Evolutionary conservation across 1,140 invertebrate genomes (phyloP).

Genomic region (Aphelinus atriplicis): DNA sequence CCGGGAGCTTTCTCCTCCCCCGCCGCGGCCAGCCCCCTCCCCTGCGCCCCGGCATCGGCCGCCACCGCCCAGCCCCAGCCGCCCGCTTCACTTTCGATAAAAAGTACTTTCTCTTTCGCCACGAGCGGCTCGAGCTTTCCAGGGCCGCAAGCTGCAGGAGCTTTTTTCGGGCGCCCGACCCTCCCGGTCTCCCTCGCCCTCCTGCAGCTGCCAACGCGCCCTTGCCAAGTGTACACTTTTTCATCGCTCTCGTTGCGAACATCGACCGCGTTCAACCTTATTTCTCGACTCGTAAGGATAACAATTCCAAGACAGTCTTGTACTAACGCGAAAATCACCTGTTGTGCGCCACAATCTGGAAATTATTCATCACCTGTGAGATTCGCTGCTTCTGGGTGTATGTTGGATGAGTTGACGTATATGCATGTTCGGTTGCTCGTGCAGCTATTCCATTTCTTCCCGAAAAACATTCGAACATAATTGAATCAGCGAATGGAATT

Average conservation of each 20-base stretch:
- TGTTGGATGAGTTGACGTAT: too few relatives aligned
- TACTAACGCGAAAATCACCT: too few relatives aligned
- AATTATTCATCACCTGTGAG: too few relatives aligned
- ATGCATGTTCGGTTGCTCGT: too few relatives aligned
- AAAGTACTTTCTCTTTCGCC: slow-evolving; percentile 54
- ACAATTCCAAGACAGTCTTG: background rate
- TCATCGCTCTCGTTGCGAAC: background rate
- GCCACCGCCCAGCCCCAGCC: slow-evolving; percentile 45
- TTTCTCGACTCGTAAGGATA: background rate
- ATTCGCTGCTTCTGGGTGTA: too few relatives aligned
- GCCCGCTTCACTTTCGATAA: slow-evolving; percentile 58
- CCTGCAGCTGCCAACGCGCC: background rate
- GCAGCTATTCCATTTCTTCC: too few relatives aligned
- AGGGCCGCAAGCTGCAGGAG: background rate
- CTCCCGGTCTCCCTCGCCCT: background rate
- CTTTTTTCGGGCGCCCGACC: background rate
- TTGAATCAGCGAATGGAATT: too few relatives aligned
- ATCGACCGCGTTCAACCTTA: background rate
- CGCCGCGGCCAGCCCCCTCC: background rate
- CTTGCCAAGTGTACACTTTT: background rate
- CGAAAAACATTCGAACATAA: too few relatives aligned
- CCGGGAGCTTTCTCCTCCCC: background rate
- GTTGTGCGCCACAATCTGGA: too few relatives aligned
- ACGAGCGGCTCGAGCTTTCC: background rate
- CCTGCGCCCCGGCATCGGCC: background rate